Evolutionary conservation across 2,888 invertebrate species (phyloP).

Genomic region (Hipparchia semele): DNA sequence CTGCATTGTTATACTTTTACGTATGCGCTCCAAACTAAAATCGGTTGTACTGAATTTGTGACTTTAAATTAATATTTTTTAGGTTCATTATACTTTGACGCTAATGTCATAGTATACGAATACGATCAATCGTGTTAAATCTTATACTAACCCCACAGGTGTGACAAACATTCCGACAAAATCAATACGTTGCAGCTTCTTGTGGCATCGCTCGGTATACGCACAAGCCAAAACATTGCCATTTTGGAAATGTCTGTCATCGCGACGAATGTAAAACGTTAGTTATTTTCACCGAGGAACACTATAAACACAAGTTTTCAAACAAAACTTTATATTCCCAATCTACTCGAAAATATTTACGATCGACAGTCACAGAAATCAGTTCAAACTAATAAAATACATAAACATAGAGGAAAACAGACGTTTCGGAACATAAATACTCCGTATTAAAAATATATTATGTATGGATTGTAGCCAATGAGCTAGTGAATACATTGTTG

Average conservation of each 20-base stretch:
- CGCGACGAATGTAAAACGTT: neutral
- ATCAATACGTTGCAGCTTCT: too few relatives aligned
- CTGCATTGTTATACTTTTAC: too few relatives aligned
- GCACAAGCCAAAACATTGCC: neutral
- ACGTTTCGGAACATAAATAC: slow-evolving; percentile 28
- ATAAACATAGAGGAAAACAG: slow-evolving; percentile 28
- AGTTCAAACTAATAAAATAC: slow-evolving; percentile 25
- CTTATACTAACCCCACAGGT: too few relatives aligned
- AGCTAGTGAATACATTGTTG: neutral
- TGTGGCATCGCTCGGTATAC: neutral
- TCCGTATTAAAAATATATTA: slow-evolving; percentile 2
- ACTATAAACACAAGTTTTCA: slow-evolving; percentile 10
- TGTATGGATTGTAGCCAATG: neutral
- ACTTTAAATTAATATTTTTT: too few relatives aligned
- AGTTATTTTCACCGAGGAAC: neutral
- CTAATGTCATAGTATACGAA: too few relatives aligned
- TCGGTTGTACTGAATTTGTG: too few relatives aligned
- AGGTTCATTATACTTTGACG: too few relatives aligned
- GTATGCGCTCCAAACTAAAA: too few relatives aligned
- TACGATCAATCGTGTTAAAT: too few relatives aligned
- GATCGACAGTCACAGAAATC: slow-evolving; percentile 22
- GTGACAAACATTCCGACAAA: too few relatives aligned
- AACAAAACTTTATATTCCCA: slow-evolving; percentile 12
- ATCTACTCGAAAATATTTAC: slow-evolving; percentile 2
- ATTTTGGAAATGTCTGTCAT: slow-evolving; percentile 8